Conservation (phyloP, 2,113 vertebrate genomes). For the Leptodactylus fuscus region DNA sequence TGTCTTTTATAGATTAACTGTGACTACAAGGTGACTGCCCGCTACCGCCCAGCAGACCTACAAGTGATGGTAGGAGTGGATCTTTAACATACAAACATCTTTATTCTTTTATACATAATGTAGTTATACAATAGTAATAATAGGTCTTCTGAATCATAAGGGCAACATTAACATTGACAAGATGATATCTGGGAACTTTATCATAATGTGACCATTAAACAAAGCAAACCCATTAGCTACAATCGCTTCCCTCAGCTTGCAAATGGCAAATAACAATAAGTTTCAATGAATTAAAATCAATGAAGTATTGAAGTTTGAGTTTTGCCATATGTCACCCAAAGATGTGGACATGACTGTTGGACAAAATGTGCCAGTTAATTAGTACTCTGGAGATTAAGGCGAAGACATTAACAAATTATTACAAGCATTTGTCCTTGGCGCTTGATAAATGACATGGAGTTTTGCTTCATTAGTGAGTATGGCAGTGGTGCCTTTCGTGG, state of each 20-base stretch:
- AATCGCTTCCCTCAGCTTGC: conserved; percentile 10
- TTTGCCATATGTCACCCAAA: conserved; percentile 55
- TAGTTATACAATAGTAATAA: not conserved
- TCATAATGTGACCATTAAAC: not conserved
- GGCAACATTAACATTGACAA: not conserved
- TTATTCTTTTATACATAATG: not conserved
- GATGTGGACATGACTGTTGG: conserved; percentile 31
- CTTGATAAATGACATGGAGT: conserved; percentile 18
- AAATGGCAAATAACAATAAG: conserved; percentile 47
- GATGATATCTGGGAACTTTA: not conserved
- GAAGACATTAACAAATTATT: conserved; percentile 55
- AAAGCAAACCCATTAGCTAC: not conserved
- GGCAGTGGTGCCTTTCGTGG: not conserved
- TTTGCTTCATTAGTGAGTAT: conserved; percentile 20
- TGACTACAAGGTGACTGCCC: no score
- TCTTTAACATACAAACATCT: no score
- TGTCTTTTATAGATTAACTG: no score
- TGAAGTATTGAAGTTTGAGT: conserved; percentile 50
- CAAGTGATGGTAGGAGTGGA: not conserved
- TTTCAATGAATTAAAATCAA: conserved; percentile 57
- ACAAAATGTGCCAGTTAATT: conserved; percentile 42
- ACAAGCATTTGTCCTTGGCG: conserved; percentile 32
- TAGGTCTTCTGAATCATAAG: not conserved
- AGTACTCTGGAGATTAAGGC: conserved; percentile 50
- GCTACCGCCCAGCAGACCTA: not conserved